A percentile compares a stretch with the other conserved stretches of the same genome.
Conservation (phyloP, 2,888 invertebrate genomes). For the Hoplodrina ambigua region DNA sequence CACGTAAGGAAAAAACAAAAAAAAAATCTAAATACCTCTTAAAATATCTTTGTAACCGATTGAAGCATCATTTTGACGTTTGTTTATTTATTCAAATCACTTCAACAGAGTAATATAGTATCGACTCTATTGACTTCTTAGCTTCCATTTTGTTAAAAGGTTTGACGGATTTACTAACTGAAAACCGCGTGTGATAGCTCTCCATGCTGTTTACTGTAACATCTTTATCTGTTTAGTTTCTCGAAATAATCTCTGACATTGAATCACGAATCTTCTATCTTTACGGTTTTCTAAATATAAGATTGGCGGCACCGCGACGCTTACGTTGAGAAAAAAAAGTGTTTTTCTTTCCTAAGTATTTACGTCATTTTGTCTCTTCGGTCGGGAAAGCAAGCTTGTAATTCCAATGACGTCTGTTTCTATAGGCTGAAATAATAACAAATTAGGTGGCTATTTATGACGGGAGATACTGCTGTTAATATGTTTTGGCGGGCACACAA, state of each 20-base stretch:
- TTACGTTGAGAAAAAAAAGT: conserved; percentile 39
- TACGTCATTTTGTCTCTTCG: conserved; percentile 41
- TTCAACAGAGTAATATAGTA: conserved; percentile 11
- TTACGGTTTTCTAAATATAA: conserved; percentile 65
- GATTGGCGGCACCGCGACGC: conserved; percentile 46
- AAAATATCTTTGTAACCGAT: neutral
- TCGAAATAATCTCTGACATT: conserved; percentile 77
- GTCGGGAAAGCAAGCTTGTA: conserved; percentile 15
- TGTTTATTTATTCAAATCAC: conserved; percentile 31
- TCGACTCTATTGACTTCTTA: neutral
- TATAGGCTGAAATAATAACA: conserved; percentile 20
- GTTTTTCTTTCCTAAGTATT: conserved; percentile 43
- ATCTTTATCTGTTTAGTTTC: conserved; percentile 73
- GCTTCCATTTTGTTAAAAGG: neutral
- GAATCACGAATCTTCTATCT: conserved; percentile 73
- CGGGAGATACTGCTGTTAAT: conserved; percentile 6
- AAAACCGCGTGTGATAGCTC: conserved; percentile 40
- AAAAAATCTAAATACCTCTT: neutral
- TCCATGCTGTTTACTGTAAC: conserved; percentile 59
- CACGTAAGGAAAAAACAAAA: neutral
- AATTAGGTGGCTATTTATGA: conserved; percentile 6
- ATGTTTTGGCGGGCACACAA: conserved; percentile 11
- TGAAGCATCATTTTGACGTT: neutral
- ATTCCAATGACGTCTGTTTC: conserved; percentile 25
- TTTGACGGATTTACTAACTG: conserved; percentile 24